Evolutionary conservation across 2,797 vertebrate species (phyloP).

Genomic region (Rhodeus uyekii): DNA sequence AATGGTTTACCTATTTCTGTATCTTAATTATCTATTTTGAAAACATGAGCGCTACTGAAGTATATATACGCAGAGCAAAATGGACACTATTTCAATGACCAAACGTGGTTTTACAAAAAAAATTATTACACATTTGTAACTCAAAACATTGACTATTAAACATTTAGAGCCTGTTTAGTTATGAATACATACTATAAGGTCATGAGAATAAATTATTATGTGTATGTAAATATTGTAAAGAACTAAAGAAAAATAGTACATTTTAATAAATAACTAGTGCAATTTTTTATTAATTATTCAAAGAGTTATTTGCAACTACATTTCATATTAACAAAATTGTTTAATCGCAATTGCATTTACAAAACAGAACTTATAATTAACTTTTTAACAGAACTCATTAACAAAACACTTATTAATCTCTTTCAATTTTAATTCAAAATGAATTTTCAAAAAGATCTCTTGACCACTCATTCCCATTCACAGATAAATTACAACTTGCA

Average conservation of each 20-base stretch:
- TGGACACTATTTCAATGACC: not conserved
- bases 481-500: slow-evolving; percentile 19
- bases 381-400: too few species aligned
- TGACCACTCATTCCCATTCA: slow-evolving; percentile 49
- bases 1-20: not conserved
- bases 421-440: slow-evolving; percentile 24
- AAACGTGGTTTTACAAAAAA: not conserved
- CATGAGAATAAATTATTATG: not conserved
- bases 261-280: too few species aligned
- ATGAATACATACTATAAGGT: not conserved
- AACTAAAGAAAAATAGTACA: accelerated
- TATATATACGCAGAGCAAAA: not conserved
- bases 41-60: not conserved
- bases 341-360: not conserved
- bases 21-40: not conserved
- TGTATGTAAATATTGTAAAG: too few species aligned
- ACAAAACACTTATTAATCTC: too few species aligned
- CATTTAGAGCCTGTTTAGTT: not conserved
- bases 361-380: too few species aligned
- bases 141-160: not conserved
- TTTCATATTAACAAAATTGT: not conserved
- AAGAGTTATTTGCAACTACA: not conserved
- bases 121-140: not conserved
- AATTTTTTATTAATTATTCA: not conserved
- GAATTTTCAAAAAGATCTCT: slow-evolving; percentile 58